Evolutionary conservation across 2,113 vertebrate species (phyloP).

Genomic region (Dipodomys merriami): DNA sequence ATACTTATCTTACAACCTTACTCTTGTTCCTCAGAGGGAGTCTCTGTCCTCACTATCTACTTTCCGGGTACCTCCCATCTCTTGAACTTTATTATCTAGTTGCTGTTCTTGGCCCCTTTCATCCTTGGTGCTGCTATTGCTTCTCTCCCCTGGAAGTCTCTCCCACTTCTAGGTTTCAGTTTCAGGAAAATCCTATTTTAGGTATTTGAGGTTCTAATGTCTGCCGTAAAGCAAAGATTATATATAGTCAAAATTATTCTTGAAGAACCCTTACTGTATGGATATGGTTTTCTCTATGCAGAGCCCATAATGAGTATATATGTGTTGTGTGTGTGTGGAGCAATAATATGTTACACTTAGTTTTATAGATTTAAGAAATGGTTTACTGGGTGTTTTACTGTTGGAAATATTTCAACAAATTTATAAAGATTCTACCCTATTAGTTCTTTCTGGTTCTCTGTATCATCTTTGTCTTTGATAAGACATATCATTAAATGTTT

Average conservation of each 20-base stretch:
- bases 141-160: background rate
- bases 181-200: background rate
- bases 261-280: background rate
- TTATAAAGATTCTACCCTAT: conserved; percentile 35
- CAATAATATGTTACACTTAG: background rate
- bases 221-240: conserved; percentile 9
- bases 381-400: background rate
- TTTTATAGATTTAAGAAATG: conserved; percentile 16
- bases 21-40: no score
- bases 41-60: background rate
- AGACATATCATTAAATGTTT: background rate
- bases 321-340: no score
- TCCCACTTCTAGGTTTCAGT: background rate
- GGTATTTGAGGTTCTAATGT: background rate
- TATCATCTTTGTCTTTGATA: background rate
- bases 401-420: conserved; percentile 20
- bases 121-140: background rate
- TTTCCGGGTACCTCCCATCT: background rate
- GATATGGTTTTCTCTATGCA: background rate
- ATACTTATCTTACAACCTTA: no score
- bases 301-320: background rate
- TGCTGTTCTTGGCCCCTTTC: background rate
- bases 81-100: background rate
- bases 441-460: background rate
- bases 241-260: background rate